Evolutionary conservation across 2,888 invertebrate genomes (phyloP), one percentile per base, ranked within the genome.

Genomic region (Hermaeophaga mercurialis): DNA sequence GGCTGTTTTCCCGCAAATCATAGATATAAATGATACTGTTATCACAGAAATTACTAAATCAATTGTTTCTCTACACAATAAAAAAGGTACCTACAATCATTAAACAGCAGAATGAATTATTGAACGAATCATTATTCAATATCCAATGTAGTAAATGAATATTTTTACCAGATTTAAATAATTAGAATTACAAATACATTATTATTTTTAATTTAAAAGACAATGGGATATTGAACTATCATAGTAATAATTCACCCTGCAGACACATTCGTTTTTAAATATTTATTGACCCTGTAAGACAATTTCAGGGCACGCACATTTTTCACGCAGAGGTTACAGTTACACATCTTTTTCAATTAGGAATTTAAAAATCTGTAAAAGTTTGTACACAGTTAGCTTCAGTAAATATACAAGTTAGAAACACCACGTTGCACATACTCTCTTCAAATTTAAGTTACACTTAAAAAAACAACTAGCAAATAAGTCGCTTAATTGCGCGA

Each of bases 21-120:
- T 8, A 17, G 8, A n/a, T 8, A 28, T 8, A 14, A 36, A 17
- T 17, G 9, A 36, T 15, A 17, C 9, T 7, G 17, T 11, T 36
- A 36, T 36, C 36, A 36, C 36, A 36, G 36, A 36, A 36, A 36
- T 17, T 36, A 36, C 17, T 36, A 14, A 36, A 36, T 17, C 9
- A 15, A 14, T 8, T 4, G 6, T 4, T 11, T 28, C 28, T 28
- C 28, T 28, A 28, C 28, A 28, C 8, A 9, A 28, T 28, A 28
- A 28, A 36, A 36, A 15, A 15, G 33, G 9, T 17, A 36, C 17
- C 17, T 36, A 17, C 17, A 17, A 36, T 17, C 3, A 6, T 4
- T 3, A 14, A 36, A 3, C 4, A 3, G 17, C 17, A 15, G 15
- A 17, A 9, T 15, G 9, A 8, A 11, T 36, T 17, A 36, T 36